Evolutionary conservation across 1,140 invertebrate genomes (phyloP), one percentile per base, ranked within the genome.

Genomic region (Ladona fulva): DNA sequence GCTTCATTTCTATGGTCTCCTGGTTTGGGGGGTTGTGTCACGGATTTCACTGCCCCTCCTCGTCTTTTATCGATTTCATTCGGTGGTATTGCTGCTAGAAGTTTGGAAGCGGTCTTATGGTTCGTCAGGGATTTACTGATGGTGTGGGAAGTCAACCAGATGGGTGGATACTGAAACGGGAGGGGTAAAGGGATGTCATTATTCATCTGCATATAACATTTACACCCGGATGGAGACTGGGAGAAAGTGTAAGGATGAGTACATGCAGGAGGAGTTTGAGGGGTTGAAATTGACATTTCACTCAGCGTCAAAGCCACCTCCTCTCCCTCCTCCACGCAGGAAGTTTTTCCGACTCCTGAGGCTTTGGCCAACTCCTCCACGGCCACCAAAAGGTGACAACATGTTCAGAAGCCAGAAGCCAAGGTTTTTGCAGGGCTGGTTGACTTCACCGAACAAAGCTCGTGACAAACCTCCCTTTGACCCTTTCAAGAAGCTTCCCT

Each of bases 61-160:
- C 1, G 90, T 92, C 25, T 91, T 92, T 80, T 92, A 89, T 78
- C 86, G 91, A 42, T 93, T 93, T 83, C 92, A 93, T 82, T 91
- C 90, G 10, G 89, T 89, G 74, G 89, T 92, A 19, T 85, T 91
- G 77, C 83, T 93, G 12, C 85, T 91, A 11, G 91, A 92, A 80
- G 89, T 91, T 12, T 93, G 92, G 92, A 90, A 90, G 79, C 87
- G 87, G 66, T 87, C 87, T 8, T 89, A 89, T 83, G 85, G 86
- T 80, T 83, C 80, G 37, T 82, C 83, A 0, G 82, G 83, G 14
- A 82, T 83, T 66, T 66, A 66, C 12, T 66, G 52, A 66, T 66
- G 52, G 52, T 66, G 52, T 22, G 52, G 52, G 52, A 66, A 66
- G 52, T 66, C 52, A 66, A 66, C 52, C 52, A 66, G 52, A 66